These are phyloP conservation scores for Apotomis capreana DNA, from an alignment of 2,888 invertebrate species.

Conservation along the genomic window DNA sequence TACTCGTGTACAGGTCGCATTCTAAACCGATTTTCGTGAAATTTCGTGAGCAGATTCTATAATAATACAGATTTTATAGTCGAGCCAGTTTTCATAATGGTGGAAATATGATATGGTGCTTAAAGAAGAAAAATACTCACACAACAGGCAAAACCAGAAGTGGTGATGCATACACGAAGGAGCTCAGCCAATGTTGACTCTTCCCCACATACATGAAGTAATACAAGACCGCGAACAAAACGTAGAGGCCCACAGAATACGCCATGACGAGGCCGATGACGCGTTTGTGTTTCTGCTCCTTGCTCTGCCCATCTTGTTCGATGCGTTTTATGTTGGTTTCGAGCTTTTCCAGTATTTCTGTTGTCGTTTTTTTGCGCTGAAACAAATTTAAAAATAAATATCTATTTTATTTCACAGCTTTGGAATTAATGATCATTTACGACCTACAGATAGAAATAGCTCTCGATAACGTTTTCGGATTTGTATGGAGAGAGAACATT, in stretches of 20 bases:
- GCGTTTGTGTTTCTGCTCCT: slow-evolving; percentile 91
- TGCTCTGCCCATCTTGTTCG: slow-evolving; percentile 90
- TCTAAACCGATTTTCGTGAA: too few relatives aligned
- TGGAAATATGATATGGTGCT: too few relatives aligned
- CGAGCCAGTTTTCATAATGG: background rate
- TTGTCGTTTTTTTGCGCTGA: slow-evolving; percentile 78
- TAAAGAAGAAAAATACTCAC: slow-evolving; percentile 84
- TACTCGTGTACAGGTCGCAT: too few relatives aligned
- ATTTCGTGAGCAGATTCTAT: too few relatives aligned
- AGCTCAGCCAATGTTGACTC: slow-evolving; percentile 86
- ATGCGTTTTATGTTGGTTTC: slow-evolving; percentile 91
- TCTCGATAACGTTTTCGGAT: too few relatives aligned
- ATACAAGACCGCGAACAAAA: slow-evolving; percentile 88
- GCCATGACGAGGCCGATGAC: slow-evolving; percentile 90
- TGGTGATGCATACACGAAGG: slow-evolving; percentile 90
- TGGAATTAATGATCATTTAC: too few relatives aligned
- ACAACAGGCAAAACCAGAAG: slow-evolving; percentile 91
- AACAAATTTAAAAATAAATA: slow-evolving; percentile 37
- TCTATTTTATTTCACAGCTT: too few relatives aligned
- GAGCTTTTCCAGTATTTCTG: slow-evolving; percentile 86
- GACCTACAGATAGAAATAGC: too few relatives aligned
- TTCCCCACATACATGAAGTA: slow-evolving; percentile 93
- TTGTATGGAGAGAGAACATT: too few relatives aligned
- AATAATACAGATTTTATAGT: too few relatives aligned
- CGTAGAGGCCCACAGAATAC: slow-evolving; percentile 87